Evolutionary conservation across 2,797 vertebrate species (phyloP).

Genomic region (Eidolon dupreanum): DNA sequence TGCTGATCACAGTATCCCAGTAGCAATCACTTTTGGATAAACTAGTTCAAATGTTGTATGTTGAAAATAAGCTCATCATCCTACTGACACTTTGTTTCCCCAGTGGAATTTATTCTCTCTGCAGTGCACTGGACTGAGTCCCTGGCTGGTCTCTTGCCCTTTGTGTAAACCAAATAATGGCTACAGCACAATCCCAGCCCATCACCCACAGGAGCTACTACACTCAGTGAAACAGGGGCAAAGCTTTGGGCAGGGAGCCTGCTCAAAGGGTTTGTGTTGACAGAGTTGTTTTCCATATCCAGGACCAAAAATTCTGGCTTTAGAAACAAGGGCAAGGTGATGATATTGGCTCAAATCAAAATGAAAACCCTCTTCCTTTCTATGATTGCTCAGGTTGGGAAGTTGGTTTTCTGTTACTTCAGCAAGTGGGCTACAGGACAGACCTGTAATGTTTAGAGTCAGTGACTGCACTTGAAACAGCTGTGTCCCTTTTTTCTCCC

Average conservation of each 20-base stretch:
- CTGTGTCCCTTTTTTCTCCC: background rate
- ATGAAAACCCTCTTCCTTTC: background rate
- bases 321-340: background rate
- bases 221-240: background rate
- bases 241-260: background rate
- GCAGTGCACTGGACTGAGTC: background rate
- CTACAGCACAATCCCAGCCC: background rate
- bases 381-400: background rate
- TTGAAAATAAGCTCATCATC: background rate
- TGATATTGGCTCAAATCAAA: background rate
- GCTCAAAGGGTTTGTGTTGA: background rate
- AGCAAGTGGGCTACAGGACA: conserved; percentile 26
- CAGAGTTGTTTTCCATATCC: background rate
- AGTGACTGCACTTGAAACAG: background rate
- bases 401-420: conserved; percentile 51
- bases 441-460: background rate
- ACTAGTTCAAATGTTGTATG: background rate
- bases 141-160: background rate
- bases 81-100: background rate
- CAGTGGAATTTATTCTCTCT: background rate
- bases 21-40: background rate
- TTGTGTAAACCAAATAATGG: background rate
- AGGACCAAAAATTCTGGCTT: background rate
- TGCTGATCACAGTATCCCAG: background rate
- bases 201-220: background rate